Evolutionary conservation across 2,797 vertebrate species (phyloP).

Genomic region (Scolopax rusticola): DNA sequence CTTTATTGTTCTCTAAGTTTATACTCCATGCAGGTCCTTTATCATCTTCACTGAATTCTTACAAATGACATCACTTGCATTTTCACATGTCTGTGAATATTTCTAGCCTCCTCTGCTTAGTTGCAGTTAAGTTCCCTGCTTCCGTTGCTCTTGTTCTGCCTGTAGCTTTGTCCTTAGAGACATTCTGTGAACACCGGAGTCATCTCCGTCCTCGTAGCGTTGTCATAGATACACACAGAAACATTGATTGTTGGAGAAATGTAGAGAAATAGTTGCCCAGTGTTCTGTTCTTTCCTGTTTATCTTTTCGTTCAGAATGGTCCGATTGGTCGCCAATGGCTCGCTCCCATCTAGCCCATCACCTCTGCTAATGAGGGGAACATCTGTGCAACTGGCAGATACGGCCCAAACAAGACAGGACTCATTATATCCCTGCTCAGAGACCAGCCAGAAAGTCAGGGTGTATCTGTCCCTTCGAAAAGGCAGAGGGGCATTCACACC

Average conservation of each 20-base stretch:
- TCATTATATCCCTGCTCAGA: background rate
- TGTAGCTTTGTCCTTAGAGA: background rate
- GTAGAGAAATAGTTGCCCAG: background rate
- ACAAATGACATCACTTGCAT: background rate
- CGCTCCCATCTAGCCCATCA: background rate
- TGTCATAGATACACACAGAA: slow-evolving; percentile 62
- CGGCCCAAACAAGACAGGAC: background rate
- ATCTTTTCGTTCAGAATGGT: background rate
- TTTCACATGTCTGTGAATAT: background rate
- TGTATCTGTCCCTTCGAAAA: background rate
- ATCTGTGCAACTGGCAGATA: background rate
- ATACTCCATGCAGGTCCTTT: background rate
- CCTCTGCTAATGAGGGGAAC: background rate
- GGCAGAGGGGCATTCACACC: background rate
- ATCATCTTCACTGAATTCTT: background rate
- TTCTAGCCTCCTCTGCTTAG: background rate
- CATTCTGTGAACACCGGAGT: background rate
- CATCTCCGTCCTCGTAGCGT: background rate
- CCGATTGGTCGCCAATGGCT: background rate
- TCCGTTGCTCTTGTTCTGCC: background rate
- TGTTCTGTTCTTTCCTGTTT: slow-evolving; percentile 58
- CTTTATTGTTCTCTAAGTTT: background rate
- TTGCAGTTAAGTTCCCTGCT: background rate
- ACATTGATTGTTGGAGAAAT: background rate
- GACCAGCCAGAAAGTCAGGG: background rate